Percentiles rank a stretch among this genome's conserved stretches.
These are phyloP conservation scores for Calonectris borealis DNA, from an alignment of 2,113 vertebrate species.

Conservation along the genomic window DNA sequence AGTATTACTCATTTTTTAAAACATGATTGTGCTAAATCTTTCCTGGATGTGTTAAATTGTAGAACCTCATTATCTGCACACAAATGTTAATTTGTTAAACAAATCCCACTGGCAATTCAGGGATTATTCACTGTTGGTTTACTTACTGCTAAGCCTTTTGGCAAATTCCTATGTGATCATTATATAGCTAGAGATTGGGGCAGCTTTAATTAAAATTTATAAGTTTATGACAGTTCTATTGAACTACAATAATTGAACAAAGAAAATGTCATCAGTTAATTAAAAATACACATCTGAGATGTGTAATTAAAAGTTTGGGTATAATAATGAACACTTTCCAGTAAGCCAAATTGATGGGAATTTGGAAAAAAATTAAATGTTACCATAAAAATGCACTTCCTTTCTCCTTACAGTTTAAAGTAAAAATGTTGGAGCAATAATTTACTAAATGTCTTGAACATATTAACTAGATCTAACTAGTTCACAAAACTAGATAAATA, in stretches of 20 bases:
- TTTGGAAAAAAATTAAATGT: constrained; percentile 24
- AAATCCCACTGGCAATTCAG: constrained; percentile 70
- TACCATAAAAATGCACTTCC: background rate
- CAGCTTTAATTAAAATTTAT: constrained; percentile 80
- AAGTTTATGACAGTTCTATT: constrained; percentile 76
- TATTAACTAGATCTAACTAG: background rate
- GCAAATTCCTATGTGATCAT: constrained; percentile 73
- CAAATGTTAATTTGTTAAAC: constrained; percentile 78
- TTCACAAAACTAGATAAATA: background rate
- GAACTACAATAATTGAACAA: constrained; percentile 74
- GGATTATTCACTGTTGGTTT: constrained; percentile 76
- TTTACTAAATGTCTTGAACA: background rate
- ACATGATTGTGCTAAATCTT: constrained; percentile 52
- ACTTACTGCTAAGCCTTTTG: constrained; percentile 74
- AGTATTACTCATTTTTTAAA: constrained; percentile 56
- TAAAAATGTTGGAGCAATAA: background rate
- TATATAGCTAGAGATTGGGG: constrained; percentile 60
- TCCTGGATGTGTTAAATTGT: constrained; percentile 47
- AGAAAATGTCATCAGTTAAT: constrained; percentile 78
- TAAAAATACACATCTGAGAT: constrained; percentile 73
- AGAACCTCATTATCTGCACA: constrained; percentile 74
- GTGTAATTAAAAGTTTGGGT: constrained; percentile 75
- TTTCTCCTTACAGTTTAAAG: background rate
- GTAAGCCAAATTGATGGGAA: constrained; percentile 44
- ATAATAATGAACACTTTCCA: constrained; percentile 52